Evolutionary conservation across 1,140 invertebrate genomes (phyloP).

Genomic region (Orussus abietinus): DNA sequence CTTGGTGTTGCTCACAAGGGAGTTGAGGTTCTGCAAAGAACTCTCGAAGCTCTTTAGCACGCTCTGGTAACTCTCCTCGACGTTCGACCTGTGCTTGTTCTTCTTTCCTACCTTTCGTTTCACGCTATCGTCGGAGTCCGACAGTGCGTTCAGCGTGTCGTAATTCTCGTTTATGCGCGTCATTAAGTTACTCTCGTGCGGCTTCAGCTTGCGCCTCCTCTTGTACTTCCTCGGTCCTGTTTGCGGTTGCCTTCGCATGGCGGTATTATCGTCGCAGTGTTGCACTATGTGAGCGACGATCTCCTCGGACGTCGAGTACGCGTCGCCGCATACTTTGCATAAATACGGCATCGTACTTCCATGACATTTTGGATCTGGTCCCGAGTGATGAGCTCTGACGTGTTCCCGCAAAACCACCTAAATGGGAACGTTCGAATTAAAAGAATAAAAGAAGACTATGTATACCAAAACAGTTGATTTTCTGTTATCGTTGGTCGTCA

Average conservation of each 20-base stretch:
- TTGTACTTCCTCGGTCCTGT: conserved; percentile 76
- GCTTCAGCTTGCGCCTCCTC: conserved; percentile 68
- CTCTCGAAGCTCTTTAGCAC: conserved; percentile 54
- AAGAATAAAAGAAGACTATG: neutral
- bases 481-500: too few species aligned
- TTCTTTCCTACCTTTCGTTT: conserved; percentile 44
- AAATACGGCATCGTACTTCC: conserved; percentile 59
- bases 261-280: conserved; percentile 79
- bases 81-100: conserved; percentile 44
- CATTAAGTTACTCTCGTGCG: conserved; percentile 50
- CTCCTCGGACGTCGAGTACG: conserved; percentile 66
- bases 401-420: conserved; percentile 75
- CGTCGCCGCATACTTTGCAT: conserved; percentile 70
- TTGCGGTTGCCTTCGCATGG: conserved; percentile 70
- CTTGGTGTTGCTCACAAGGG: conserved; percentile 49
- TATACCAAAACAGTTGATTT: too few species aligned
- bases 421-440: conserved; percentile 6
- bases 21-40: conserved; percentile 56
- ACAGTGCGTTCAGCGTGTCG: conserved; percentile 39
- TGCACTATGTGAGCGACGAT: conserved; percentile 76
- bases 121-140: conserved; percentile 53
- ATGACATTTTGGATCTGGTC: conserved; percentile 62
- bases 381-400: conserved; percentile 77
- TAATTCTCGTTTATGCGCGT: conserved; percentile 47
- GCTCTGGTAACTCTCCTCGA: conserved; percentile 52